These are phyloP conservation scores for Fulica atra DNA, from an alignment of 2,113 vertebrate genomes.

Conservation along the genomic window DNA sequence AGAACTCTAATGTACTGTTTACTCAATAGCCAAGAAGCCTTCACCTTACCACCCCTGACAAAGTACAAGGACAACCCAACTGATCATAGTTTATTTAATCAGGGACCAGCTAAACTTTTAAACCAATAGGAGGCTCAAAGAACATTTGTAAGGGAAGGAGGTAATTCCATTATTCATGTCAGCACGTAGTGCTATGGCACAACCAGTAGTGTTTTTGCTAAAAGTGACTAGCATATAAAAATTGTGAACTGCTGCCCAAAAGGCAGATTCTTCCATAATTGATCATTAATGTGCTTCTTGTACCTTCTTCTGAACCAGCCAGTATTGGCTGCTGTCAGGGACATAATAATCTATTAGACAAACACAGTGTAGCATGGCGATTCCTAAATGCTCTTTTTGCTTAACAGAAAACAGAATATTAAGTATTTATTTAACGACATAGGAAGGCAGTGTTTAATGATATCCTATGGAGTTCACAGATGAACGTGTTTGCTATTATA, in stretches of 20 bases:
- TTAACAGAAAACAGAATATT: slow-evolving; percentile 10
- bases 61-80: neutral
- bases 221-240: slow-evolving; percentile 22
- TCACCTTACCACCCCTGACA: neutral
- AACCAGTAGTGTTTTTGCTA: neutral
- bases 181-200: neutral
- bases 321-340: slow-evolving; percentile 46
- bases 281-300: slow-evolving; percentile 20
- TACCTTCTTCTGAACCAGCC: neutral
- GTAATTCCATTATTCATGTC: neutral
- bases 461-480: neutral
- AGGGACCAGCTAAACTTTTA: neutral
- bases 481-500: neutral
- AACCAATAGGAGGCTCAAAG: neutral
- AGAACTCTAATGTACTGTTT: neutral
- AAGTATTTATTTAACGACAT: slow-evolving; percentile 13
- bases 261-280: slow-evolving; percentile 28
- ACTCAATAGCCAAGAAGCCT: neutral
- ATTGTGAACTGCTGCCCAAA: slow-evolving; percentile 15
- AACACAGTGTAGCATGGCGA: neutral
- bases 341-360: slow-evolving; percentile 35
- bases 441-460: neutral
- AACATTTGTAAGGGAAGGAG: neutral
- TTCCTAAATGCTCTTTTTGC: neutral
- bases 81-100: neutral